Percentiles rank a stretch among this genome's conserved stretches.
Evolutionary conservation across 2,797 vertebrate species (phyloP).

Genomic region (Enteromius anoplus): DNA sequence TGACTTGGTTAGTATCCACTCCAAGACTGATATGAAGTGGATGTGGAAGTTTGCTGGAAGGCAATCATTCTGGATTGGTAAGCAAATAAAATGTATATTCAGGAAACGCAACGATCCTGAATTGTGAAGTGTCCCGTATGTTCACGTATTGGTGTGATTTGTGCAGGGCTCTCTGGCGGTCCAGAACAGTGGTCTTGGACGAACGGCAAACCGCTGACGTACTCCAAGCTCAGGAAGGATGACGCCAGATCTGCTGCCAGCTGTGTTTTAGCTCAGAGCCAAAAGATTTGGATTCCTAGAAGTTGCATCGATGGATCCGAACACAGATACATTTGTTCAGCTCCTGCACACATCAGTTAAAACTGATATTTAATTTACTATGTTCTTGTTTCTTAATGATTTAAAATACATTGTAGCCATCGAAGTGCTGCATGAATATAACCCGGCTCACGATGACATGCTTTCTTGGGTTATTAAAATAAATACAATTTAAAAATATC

Average conservation of each 20-base stretch:
- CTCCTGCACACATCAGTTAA: slow-evolving; percentile 47
- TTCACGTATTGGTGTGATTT: not conserved
- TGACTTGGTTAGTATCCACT: slow-evolving; percentile 73
- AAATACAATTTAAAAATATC: no score
- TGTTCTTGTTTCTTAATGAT: slow-evolving; percentile 18
- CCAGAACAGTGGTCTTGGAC: slow-evolving; percentile 62
- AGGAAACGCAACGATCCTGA: not conserved
- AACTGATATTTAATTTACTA: slow-evolving; percentile 20
- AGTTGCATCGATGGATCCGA: slow-evolving; percentile 55
- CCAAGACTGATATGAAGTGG: slow-evolving; percentile 69
- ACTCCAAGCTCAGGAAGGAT: slow-evolving; percentile 58
- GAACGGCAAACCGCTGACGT: slow-evolving; percentile 51
- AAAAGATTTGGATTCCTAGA: slow-evolving; percentile 36
- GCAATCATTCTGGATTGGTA: slow-evolving; percentile 77
- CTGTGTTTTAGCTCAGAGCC: slow-evolving; percentile 63
- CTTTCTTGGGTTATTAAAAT: not conserved
- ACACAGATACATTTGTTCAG: slow-evolving; percentile 63
- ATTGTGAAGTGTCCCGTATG: not conserved
- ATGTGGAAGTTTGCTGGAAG: slow-evolving; percentile 74
- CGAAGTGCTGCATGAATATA: not conserved
- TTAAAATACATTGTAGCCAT: not conserved
- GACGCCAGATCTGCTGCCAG: slow-evolving; percentile 2
- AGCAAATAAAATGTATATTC: slow-evolving; percentile 16
- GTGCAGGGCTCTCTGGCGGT: slow-evolving; percentile 58
- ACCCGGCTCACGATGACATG: not conserved